These are phyloP conservation scores for Edolisoma coerulescens DNA, from an alignment of 2,113 vertebrate genomes.

Conservation along the genomic window DNA sequence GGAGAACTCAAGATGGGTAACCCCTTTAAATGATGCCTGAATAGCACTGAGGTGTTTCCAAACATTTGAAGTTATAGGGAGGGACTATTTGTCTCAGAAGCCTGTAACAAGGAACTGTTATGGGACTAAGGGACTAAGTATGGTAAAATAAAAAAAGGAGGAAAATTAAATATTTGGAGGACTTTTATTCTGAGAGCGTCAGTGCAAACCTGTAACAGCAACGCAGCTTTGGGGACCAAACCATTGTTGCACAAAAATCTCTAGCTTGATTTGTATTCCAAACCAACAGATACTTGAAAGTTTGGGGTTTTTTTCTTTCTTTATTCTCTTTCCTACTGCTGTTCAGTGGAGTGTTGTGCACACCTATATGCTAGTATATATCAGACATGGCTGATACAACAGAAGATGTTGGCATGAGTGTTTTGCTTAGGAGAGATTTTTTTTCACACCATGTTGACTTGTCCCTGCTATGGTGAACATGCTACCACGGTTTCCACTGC, in stretches of 20 bases:
- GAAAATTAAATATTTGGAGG: not conserved
- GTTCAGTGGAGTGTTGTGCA: not conserved
- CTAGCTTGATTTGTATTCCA: not conserved
- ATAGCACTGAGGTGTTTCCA: not conserved
- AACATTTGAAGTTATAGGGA: not conserved
- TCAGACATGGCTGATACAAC: not conserved
- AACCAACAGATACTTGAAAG: not conserved
- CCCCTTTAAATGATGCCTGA: not conserved
- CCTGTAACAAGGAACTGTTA: not conserved
- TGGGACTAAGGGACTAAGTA: not conserved
- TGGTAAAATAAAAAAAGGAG: not conserved
- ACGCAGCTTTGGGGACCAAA: not conserved
- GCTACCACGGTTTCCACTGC: not conserved
- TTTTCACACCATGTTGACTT: not conserved
- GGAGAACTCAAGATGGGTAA: not conserved
- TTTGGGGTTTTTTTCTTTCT: not conserved
- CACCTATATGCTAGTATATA: not conserved
- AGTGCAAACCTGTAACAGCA: not conserved
- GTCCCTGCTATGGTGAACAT: not conserved
- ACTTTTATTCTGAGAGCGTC: not conserved
- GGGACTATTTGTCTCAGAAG: not conserved
- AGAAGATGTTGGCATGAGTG: not conserved
- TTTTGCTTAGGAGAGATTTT: not conserved
- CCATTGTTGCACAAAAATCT: not conserved
- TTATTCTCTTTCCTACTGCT: not conserved